These are phyloP conservation scores for Spicauda simplicius DNA, from an alignment of 2,888 invertebrate genomes.

Conservation along the genomic window DNA sequence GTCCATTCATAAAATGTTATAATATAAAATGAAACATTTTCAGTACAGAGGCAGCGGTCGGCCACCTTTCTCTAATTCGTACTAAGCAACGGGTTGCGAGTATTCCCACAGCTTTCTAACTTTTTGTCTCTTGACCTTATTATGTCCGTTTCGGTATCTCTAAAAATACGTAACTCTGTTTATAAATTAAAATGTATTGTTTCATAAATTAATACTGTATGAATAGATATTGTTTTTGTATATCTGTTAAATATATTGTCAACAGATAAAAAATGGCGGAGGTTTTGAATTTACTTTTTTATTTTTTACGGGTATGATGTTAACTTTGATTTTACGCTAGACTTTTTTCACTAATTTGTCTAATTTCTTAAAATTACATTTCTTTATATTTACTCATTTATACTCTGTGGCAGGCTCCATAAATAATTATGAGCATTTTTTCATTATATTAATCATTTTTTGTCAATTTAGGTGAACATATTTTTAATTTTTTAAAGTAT, in stretches of 20 bases:
- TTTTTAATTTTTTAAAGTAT: too few relatives aligned
- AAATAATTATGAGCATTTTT: too few relatives aligned
- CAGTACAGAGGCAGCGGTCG: slow-evolving; percentile 6
- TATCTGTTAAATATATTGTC: background rate
- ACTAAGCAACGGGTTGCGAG: slow-evolving; percentile 46
- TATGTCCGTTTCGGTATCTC: slow-evolving; percentile 30
- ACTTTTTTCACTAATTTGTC: too few relatives aligned
- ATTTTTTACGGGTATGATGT: too few relatives aligned
- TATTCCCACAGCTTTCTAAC: slow-evolving; percentile 54
- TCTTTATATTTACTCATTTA: too few relatives aligned
- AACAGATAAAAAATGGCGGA: background rate
- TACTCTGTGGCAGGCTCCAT: too few relatives aligned
- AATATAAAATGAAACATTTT: slow-evolving; percentile 2
- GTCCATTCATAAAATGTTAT: background rate
- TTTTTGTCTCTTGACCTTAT: slow-evolving; percentile 52
- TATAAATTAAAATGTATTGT: background rate
- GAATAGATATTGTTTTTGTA: background rate
- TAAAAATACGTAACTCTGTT: slow-evolving; percentile 11
- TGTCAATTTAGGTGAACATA: too few relatives aligned
- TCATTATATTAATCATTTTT: too few relatives aligned
- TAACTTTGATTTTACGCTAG: too few relatives aligned
- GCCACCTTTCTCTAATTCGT: slow-evolving; percentile 39
- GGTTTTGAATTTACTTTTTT: background rate
- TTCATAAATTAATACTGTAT: background rate
- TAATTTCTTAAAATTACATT: too few relatives aligned